Evolutionary conservation across 1,140 invertebrate genomes (phyloP).

Genomic region (Polyergus mexicanus): DNA sequence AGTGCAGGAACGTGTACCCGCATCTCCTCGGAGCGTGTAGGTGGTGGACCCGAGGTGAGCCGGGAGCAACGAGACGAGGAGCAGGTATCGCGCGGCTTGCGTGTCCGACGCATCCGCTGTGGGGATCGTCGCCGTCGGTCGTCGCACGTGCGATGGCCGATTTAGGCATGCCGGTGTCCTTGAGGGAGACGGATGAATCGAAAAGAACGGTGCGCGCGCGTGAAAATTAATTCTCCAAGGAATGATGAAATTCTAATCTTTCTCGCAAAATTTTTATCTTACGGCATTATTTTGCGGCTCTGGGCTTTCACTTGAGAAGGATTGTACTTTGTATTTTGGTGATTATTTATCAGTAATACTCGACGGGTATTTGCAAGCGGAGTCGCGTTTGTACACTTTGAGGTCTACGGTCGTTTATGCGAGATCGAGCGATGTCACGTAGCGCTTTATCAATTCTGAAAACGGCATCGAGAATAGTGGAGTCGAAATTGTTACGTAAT

Average conservation of each 20-base stretch:
- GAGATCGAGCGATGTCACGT: conserved; percentile 24
- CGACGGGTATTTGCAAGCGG: not conserved
- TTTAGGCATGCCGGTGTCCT: conserved; percentile 44
- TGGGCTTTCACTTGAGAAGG: not conserved
- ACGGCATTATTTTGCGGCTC: not conserved
- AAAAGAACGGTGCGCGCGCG: not conserved
- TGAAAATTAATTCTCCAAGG: not conserved
- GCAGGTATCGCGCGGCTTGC: conserved; percentile 39
- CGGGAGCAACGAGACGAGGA: conserved; percentile 48
- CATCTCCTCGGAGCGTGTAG: conserved; percentile 25
- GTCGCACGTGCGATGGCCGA: conserved; percentile 53
- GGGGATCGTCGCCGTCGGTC: conserved; percentile 45
- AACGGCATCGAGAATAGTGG: conserved; percentile 16
- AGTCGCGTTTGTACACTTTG: conserved; percentile 19
- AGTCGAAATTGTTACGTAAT: conserved; percentile 38
- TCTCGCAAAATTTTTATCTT: not conserved
- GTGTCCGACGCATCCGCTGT: conserved; percentile 41
- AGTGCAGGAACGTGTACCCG: conserved; percentile 65
- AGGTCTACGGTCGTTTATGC: conserved; percentile 19
- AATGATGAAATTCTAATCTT: not conserved
- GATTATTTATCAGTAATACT: conserved; percentile 10
- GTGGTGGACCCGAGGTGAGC: conserved; percentile 38
- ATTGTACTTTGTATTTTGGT: not conserved
- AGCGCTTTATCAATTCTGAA: not conserved
- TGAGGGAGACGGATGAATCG: conserved; percentile 18